Evolutionary conservation across 2,797 vertebrate genomes (phyloP).

Genomic region (Merluccius polli): DNA sequence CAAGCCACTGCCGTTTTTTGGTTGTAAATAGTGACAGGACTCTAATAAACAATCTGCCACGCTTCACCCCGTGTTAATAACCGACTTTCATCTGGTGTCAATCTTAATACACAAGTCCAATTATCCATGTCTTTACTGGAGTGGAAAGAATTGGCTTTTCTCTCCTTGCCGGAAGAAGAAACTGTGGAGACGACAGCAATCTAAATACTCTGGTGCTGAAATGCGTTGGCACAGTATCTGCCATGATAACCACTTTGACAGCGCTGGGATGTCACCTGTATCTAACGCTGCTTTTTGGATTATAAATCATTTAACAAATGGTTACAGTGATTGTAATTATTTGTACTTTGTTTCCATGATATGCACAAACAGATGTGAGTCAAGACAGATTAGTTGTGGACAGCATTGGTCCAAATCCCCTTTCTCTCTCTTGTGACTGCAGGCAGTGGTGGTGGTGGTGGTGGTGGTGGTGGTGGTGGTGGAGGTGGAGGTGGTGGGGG

Average conservation of each 20-base stretch:
- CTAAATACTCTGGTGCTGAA: slow-evolving; percentile 28
- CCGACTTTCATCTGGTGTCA: slow-evolving; percentile 74
- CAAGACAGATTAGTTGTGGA: neutral
- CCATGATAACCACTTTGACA: too few relatives aligned
- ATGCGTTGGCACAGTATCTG: too few relatives aligned
- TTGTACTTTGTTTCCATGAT: neutral
- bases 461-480: too few relatives aligned
- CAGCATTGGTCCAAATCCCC: too few relatives aligned
- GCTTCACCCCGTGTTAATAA: slow-evolving; percentile 75
- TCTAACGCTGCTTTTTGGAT: too few relatives aligned
- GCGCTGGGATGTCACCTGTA: slow-evolving; percentile 24
- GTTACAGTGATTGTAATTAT: neutral
- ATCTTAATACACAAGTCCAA: slow-evolving; percentile 75
- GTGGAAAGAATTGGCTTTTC: slow-evolving; percentile 69
- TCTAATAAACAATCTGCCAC: slow-evolving; percentile 78
- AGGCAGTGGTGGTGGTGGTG: neutral
- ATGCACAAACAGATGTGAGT: slow-evolving; percentile 3
- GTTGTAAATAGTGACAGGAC: slow-evolving; percentile 73
- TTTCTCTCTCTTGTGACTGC: neutral
- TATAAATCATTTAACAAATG: neutral
- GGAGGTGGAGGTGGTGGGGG: too few relatives aligned
- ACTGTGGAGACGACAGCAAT: slow-evolving; percentile 41
- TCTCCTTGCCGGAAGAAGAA: slow-evolving; percentile 52
- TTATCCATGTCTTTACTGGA: slow-evolving; percentile 72
- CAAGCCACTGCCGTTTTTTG: slow-evolving; percentile 57